Base-by-base conservation (phyloP, 1,140 invertebrate species). In the Diuraphis noxia region DNA sequence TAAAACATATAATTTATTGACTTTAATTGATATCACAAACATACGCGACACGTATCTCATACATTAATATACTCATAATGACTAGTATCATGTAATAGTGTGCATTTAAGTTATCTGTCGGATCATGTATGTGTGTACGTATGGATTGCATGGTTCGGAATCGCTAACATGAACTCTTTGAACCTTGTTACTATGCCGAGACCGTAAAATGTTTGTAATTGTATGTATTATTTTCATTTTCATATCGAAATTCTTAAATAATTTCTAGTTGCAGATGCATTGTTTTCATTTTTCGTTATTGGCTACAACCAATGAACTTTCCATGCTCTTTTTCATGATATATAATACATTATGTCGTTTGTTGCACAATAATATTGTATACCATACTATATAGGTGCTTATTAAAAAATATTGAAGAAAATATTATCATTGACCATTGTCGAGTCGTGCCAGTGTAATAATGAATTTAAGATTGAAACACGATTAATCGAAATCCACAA, bases 261-360 rank as follows among this genome's bases (percentile, higher is more conserved):
- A 46, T 84, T n/a, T 34, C 43, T 43, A 41, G 25, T 84, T 84
- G 25, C 19, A 17, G 13, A 84, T 2, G 81, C 25, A 84, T 41
- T 41, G 81, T 84, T 41, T 40, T 84, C 81, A 84, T 84, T 43
- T 40, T 84, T n/a, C 8, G 23, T 82, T 84, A 84, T 84, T 84
- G 81, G 81, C 38, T 84, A 84, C n/a, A 40, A n/a, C 40, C 40
- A 40, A 43, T n/a, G 40, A 84, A 84, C 40, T n/a, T 40, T n/a
- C 23, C 13, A n/a, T 13, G 5, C 13, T 13, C 81, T 84, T 34
- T 81, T 23, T 40, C 36, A 3, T 81, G n/a, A 0, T 38, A 81
- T 81, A 81, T 40, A 17, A 34, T 77, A n/a, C n/a, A 38, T 79
- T 23, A 40, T 19, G 21, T 1, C 21, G 30, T 43, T 84, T n/a